Conservation (phyloP, 2,888 invertebrate species). For the Cryptocephalus moraei region DNA sequence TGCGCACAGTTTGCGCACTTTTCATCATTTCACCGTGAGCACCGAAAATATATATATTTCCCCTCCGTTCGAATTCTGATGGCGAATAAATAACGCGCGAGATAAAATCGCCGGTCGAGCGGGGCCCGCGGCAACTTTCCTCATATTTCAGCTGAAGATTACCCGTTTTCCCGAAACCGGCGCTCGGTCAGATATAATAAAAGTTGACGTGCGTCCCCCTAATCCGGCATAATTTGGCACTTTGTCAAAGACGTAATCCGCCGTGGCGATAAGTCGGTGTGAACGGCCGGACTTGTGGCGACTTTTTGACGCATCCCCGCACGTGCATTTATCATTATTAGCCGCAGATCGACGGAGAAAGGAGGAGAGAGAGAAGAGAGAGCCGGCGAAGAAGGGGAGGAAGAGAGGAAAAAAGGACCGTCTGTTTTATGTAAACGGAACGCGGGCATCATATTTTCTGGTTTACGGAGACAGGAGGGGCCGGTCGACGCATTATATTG, state of each 20-base stretch:
- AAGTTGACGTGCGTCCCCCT: neutral
- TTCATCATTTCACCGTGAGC: no score
- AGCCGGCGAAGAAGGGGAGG: neutral
- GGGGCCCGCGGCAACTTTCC: no score
- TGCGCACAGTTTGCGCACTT: no score
- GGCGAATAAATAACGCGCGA: no score
- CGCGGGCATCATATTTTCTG: conserved; percentile 19
- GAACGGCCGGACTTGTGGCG: conserved; percentile 1
- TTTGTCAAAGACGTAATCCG: conserved; percentile 22
- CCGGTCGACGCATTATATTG: conserved; percentile 9
- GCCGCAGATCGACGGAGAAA: conserved; percentile 11
- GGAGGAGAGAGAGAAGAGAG: neutral
- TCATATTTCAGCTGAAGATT: no score
- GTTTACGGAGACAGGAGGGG: conserved; percentile 19
- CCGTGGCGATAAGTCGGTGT: neutral
- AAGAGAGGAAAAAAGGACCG: neutral
- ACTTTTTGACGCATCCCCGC: conserved; percentile 4
- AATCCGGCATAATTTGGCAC: conserved; percentile 23
- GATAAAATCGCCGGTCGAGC: no score
- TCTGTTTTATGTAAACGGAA: neutral
- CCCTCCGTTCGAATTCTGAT: no score
- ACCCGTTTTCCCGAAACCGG: no score
- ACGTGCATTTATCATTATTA: conserved; percentile 19
- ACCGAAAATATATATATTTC: no score
- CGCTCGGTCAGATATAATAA: neutral